Base-by-base conservation (phyloP, 2,113 vertebrate species). In the Toxotes chatareus region DNA sequence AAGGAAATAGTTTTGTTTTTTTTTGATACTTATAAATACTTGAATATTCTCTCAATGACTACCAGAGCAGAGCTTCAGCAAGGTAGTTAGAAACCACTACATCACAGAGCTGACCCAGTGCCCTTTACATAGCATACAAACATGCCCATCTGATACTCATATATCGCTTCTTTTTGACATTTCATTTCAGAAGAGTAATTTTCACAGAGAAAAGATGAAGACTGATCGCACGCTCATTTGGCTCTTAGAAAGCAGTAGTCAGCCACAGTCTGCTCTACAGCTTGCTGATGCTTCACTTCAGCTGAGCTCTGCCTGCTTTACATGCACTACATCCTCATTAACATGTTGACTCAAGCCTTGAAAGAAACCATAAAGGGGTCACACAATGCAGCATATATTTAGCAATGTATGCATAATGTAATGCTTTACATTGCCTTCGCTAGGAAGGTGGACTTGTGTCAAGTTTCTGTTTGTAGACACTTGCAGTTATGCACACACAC, bases 251-350 rank as follows among this genome's bases (percentile, higher is more conserved):
- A 63, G 47, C 40, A 56, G 62, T 47, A 40, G 46, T 80, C 32
- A 55, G 61, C 70, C 49, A 59, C 67, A 67, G 64, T 65, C 11
- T 36, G 67, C 70, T 69, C 70, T 47, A 5, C 38, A 68, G 61
- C 67, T 42, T 46, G 70, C 89, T 84, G 84, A 88, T 68, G 31
- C 76, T 77, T 79, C 69, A 79, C 74, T 80, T 77, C 65, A 59
- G 55, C 78, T 53, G 72, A 79, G 62, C 78, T 46, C 69, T 36
- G 62, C 57, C 71, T 64, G 72, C 60, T 72, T 76, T 44, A 46
- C 34, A 86, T 86, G 74, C 53, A 17, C 77, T 60, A 51, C 7
- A 2, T 49, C 85, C 64, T 77, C 81, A 46, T 81, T 59, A 85
- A 73, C 72, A 73, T 73, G 76, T 85, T 82, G 78, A 86, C 80